Base-by-base conservation (phyloP, 2,113 vertebrate species). In the Scartelaos histophorus region DNA sequence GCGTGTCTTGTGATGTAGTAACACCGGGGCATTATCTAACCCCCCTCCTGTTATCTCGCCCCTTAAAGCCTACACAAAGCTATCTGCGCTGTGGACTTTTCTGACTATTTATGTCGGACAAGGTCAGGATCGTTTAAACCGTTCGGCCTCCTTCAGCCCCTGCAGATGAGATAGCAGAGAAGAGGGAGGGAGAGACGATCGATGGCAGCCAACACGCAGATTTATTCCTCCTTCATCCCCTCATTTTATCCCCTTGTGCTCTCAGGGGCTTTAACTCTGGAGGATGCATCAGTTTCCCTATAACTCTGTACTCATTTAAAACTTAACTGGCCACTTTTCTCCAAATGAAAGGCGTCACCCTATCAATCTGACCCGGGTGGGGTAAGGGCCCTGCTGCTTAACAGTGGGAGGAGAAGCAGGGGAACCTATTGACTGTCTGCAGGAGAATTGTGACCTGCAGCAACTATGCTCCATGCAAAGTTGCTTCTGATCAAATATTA, bases 71-170 rank as follows among this genome's bases (percentile, higher is more conserved):
- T 67, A 73, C 85, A 92, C 89, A 92, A 90, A 90, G 87, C 90
- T 93, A 92, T 94, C 92, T 92, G 87, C 88, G 87, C 84, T 69
- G 70, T 90, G 89, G 92, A 93, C 89, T 92, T 93, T 93, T 93
- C 91, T 91, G 91, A 93, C 93, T 92, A 92, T 94, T 94, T 93
- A 92, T 93, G 92, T 93, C 79, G 89, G 92, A 94, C 93, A 93
- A 94, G 93, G 93, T 94, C 92, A 92, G 90, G 89, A 93, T 93
- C 91, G 88, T 94, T 94, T 94, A 91, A 90, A 92, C 78, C 83
- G 86, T 86, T 88, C 85, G 74, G 87, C 87, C 90, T 91, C 88
- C 81, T 85, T 90, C 89, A 85, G 87, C 82, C 87, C 75, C 88
- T 74, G 78, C 87, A 91, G 93, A 94, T 94, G 91, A 93, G 93